These are phyloP conservation scores for Orthosia cruda DNA, from an alignment of 2,888 invertebrate genomes.

Conservation along the genomic window DNA sequence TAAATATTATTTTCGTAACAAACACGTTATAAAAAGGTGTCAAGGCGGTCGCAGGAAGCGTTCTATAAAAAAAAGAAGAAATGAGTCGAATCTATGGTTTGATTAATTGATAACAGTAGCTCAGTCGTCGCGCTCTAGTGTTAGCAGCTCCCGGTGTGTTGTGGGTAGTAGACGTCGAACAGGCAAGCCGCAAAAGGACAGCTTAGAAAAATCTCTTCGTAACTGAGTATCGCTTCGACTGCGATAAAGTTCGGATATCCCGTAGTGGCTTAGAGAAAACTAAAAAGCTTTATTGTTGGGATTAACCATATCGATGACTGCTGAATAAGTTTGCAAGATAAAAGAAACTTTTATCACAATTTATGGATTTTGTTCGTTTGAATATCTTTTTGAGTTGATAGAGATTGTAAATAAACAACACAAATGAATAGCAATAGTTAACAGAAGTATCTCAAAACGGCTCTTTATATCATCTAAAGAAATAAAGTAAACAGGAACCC, in stretches of 20 bases:
- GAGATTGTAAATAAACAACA: neutral
- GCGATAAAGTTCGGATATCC: neutral
- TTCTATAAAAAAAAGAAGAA: constrained; percentile 75
- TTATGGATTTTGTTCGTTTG: neutral
- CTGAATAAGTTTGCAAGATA: too few relatives aligned
- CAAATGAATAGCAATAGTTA: neutral
- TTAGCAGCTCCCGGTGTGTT: constrained; percentile 69
- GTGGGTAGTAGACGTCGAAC: constrained; percentile 40
- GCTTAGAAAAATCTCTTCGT: neutral
- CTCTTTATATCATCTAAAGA: constrained; percentile 1
- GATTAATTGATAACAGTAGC: constrained; percentile 88
- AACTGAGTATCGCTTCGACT: neutral
- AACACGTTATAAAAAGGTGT: constrained; percentile 44
- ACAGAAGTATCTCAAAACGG: neutral
- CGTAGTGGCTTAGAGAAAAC: neutral
- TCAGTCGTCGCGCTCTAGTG: constrained; percentile 69
- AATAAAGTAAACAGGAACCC: constrained; percentile 36
- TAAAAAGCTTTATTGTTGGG: too few relatives aligned
- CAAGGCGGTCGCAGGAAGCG: constrained; percentile 53
- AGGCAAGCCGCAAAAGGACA: constrained; percentile 48
- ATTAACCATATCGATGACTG: too few relatives aligned
- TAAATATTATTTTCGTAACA: constrained; percentile 14
- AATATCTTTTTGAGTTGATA: neutral
- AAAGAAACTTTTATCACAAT: neutral
- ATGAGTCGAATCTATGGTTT: constrained; percentile 75